Percentiles rank a stretch among this genome's conserved stretches.
Evolutionary conservation across 1,140 invertebrate genomes (phyloP).

Genomic region (Monomorium pharaonis): DNA sequence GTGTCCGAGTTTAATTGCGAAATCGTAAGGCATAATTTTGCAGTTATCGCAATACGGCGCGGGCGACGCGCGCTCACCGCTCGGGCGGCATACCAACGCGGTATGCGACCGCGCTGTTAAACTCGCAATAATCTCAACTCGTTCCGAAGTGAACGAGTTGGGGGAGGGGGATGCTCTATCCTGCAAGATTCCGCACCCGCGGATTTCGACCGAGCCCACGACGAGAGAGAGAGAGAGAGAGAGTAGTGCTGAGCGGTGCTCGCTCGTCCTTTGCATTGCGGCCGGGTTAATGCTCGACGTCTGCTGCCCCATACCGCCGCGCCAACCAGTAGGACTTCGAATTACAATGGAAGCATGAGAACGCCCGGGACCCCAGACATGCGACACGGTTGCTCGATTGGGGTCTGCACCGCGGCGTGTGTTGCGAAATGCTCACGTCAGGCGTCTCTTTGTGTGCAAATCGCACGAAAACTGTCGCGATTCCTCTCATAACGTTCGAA

Average conservation of each 20-base stretch:
- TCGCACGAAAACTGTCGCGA: constrained; percentile 36
- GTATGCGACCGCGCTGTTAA: constrained; percentile 12
- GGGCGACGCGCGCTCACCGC: neutral
- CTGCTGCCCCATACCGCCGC: constrained; percentile 8
- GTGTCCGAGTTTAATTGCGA: constrained; percentile 32
- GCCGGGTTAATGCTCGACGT: constrained; percentile 40
- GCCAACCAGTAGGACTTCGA: constrained; percentile 42
- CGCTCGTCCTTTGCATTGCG: constrained; percentile 35
- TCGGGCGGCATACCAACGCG: constrained; percentile 30
- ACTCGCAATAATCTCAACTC: constrained; percentile 25
- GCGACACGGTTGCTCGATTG: constrained; percentile 51
- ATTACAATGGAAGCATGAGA: constrained; percentile 48
- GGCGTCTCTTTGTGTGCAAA: constrained; percentile 48
- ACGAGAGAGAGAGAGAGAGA: no score
- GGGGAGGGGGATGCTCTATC: neutral
- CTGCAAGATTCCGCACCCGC: constrained; percentile 28
- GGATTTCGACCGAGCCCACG: constrained; percentile 14
- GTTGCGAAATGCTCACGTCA: constrained; percentile 45
- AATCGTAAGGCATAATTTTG: constrained; percentile 47
- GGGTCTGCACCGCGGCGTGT: constrained; percentile 11
- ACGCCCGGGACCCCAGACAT: constrained; percentile 19
- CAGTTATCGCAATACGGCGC: constrained; percentile 48
- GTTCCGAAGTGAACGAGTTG: constrained; percentile 11
- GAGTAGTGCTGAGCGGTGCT: no score
- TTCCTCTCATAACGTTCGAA: neutral